A percentile compares a stretch with the other conserved stretches of the same genome.
These are phyloP conservation scores for Lemur catta DNA, from an alignment of 2,797 vertebrate genomes.

Conservation along the genomic window DNA sequence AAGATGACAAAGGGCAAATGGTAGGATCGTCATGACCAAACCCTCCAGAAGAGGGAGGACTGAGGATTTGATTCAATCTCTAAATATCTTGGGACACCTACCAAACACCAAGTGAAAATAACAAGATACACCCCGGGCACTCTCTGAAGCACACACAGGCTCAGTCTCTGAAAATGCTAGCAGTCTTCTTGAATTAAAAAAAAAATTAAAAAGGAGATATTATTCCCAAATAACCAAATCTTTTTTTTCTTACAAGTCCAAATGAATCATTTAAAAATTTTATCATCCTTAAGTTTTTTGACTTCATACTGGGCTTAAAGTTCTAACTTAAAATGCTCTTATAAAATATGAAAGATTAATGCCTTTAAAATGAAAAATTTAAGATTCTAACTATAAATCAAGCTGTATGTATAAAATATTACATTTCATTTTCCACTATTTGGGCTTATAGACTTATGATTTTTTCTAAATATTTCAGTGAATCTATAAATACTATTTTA, in stretches of 20 bases:
- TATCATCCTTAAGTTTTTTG: background rate
- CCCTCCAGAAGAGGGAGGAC: background rate
- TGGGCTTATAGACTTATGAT: background rate
- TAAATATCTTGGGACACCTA: background rate
- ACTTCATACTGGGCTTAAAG: background rate
- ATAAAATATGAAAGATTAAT: background rate
- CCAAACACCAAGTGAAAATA: background rate
- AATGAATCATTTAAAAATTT: background rate
- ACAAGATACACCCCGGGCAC: background rate
- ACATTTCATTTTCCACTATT: background rate
- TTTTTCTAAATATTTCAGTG: background rate
- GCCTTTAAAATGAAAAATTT: background rate
- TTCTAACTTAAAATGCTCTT: background rate
- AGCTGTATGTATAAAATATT: background rate
- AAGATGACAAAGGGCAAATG: accelerated
- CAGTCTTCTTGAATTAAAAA: background rate
- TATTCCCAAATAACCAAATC: background rate
- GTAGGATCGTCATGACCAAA: no score
- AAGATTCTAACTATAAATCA: background rate
- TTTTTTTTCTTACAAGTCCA: background rate
- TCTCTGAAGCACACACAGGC: no score
- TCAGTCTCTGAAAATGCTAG: background rate
- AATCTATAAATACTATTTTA: background rate
- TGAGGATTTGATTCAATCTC: background rate
- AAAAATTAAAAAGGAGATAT: background rate